Evolutionary conservation across 2,797 vertebrate species (phyloP).

Genomic region (Pangasius krempfi): DNA sequence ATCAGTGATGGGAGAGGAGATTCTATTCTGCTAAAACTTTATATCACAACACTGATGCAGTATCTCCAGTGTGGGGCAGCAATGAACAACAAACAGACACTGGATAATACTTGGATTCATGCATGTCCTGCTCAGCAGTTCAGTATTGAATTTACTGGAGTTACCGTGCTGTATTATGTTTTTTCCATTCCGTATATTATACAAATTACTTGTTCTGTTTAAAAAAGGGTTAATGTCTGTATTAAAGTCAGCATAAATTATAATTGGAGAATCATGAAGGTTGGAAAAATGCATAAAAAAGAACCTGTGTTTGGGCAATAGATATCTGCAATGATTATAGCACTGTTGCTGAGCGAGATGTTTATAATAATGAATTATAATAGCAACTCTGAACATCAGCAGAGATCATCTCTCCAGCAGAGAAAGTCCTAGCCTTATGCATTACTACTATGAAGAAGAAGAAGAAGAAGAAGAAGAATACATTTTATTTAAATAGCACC

Average conservation of each 20-base stretch:
- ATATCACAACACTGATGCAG: background rate
- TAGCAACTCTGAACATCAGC: background rate
- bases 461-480: background rate
- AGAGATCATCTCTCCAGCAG: background rate
- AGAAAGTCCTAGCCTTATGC: background rate
- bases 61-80: constrained; percentile 25
- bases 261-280: background rate
- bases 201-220: background rate
- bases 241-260: background rate
- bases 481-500: background rate
- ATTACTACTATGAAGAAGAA: background rate
- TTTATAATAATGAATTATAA: background rate
- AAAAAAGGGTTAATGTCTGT: background rate
- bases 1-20: background rate
- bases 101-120: background rate
- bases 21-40: background rate
- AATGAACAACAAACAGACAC: constrained; percentile 12
- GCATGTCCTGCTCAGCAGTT: background rate
- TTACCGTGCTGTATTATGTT: background rate
- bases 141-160: background rate
- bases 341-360: background rate
- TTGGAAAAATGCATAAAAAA: background rate
- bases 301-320: background rate
- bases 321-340: background rate
- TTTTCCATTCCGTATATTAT: background rate